Evolutionary conservation across 37 sponge, comb jelly and placozoan genomes (phyloP), one percentile per base, ranked within the genome.

Genomic region (Ianthella basta): DNA sequence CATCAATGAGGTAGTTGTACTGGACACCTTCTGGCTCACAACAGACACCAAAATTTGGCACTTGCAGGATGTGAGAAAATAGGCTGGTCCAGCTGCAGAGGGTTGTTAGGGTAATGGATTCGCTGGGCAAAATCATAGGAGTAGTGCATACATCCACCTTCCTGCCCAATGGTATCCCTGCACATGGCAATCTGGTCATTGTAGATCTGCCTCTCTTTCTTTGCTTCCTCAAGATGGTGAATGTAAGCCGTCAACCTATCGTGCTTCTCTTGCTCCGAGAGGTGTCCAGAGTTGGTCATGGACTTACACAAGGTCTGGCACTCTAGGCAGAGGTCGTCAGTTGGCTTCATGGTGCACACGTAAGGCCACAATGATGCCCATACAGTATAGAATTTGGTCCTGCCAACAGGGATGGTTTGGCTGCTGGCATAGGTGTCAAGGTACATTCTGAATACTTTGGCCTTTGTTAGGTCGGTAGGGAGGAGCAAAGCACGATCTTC

Each of bases 41-140:
- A 15, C 83, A 82, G 6, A 88, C 83, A 55, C 84, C 88, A 74
- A 88, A 83, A 37, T 73, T 83, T 56, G 65, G 56, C 88, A 88
- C 55, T 88, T 88, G 15, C 87, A 33, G 39, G 87, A 63, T 8
- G 72, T 25, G 3, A 38, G 37, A 54, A 86, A 86, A 64, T 80
- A 86, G 1, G 56, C 12, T 56, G 87, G 87, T 13, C 87, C 80
- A 29, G 81, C 21, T 86, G 87, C 25, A 60, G 72, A 16, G 80
- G 72, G 80, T 67, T 50, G n/a, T 50, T 50, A 21, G 87, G 81
- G 66, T 80, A 86, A 86, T 63, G 80, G 0, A 86, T 54, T 60
- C 77, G 86, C 34, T 86, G 86, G 1, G 86, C 86, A 55, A 36
- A 24, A 39, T 86, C 86, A 56, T 77, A 86, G 38, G 79, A 78